phyloP scores from a whole-genome alignment of 1,140 invertebrate genomes.

The Heliconius melpomene region DNA sequence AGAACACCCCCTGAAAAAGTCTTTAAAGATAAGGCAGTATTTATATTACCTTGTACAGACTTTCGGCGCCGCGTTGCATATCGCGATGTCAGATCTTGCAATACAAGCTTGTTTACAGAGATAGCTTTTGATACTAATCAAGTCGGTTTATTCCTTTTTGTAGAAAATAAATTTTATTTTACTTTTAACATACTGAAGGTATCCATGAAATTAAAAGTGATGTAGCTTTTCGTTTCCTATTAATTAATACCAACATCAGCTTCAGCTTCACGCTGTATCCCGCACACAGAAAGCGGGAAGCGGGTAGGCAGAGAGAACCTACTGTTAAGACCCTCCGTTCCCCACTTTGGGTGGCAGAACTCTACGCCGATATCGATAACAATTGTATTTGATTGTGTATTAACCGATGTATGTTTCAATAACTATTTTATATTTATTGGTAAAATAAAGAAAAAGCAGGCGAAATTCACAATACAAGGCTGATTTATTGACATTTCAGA shows the following conservation, averaged over 20 bases:
- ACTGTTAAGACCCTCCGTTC: too few relatives aligned
- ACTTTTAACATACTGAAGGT: background rate
- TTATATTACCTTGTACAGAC: conserved; percentile 34
- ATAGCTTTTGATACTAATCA: conserved; percentile 27
- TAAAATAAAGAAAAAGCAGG: background rate
- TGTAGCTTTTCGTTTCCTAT: too few relatives aligned
- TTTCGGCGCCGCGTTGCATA: conserved; percentile 27
- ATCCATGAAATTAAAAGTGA: background rate
- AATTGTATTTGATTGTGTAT: background rate
- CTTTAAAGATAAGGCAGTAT: conserved; percentile 31
- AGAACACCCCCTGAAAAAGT: conserved; percentile 25
- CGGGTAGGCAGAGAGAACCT: too few relatives aligned
- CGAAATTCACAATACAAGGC: background rate
- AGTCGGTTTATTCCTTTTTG: conserved; percentile 24
- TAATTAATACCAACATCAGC: too few relatives aligned
- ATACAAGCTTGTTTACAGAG: conserved; percentile 32
- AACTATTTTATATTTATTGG: too few relatives aligned
- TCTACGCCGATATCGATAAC: too few relatives aligned
- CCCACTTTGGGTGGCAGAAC: too few relatives aligned
- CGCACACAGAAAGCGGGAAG: too few relatives aligned
- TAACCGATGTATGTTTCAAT: too few relatives aligned
- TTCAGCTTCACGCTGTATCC: too few relatives aligned
- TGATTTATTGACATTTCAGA: conserved; percentile 57
- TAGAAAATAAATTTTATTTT: background rate
- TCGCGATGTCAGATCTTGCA: conserved; percentile 22